These are phyloP conservation scores for Thamnaconus septentrionalis DNA, from an alignment of 2,113 vertebrate genomes.

Conservation along the genomic window DNA sequence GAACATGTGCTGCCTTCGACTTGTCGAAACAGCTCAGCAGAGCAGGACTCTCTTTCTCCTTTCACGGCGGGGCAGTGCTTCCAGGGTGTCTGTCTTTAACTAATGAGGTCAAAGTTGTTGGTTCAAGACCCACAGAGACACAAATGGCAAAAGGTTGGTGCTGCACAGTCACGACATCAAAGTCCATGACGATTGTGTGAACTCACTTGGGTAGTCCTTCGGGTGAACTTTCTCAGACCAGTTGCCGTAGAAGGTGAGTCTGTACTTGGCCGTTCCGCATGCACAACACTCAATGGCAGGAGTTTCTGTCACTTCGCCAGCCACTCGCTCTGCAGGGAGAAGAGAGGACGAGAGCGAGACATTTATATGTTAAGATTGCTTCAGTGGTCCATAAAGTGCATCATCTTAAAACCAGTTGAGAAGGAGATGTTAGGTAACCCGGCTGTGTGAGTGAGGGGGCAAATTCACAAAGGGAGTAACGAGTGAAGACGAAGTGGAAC, in stretches of 20 bases:
- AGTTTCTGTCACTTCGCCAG: constrained; percentile 80
- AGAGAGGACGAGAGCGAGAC: background rate
- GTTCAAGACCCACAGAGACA: background rate
- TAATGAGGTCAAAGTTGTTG: background rate
- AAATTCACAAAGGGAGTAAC: background rate
- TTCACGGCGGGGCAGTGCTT: too few relatives aligned
- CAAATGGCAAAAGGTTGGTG: background rate
- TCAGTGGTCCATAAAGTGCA: too few relatives aligned
- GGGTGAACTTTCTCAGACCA: constrained; percentile 97
- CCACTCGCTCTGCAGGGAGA: constrained; percentile 71
- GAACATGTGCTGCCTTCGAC: too few relatives aligned
- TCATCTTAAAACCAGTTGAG: too few relatives aligned
- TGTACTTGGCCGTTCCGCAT: constrained; percentile 96
- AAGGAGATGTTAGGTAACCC: too few relatives aligned
- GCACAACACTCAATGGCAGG: constrained; percentile 90
- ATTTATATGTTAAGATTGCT: background rate
- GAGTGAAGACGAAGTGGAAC: constrained; percentile 7
- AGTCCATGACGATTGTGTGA: background rate
- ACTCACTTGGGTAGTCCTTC: constrained; percentile 96
- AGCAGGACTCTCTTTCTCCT: too few relatives aligned
- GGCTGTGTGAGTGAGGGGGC: too few relatives aligned
- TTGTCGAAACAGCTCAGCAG: too few relatives aligned
- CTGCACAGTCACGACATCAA: too few relatives aligned
- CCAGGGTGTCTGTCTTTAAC: too few relatives aligned
- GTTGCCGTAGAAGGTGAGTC: constrained; percentile 94